Base-by-base conservation (phyloP, 2,888 invertebrate species). In the Trachelus tabidus region DNA sequence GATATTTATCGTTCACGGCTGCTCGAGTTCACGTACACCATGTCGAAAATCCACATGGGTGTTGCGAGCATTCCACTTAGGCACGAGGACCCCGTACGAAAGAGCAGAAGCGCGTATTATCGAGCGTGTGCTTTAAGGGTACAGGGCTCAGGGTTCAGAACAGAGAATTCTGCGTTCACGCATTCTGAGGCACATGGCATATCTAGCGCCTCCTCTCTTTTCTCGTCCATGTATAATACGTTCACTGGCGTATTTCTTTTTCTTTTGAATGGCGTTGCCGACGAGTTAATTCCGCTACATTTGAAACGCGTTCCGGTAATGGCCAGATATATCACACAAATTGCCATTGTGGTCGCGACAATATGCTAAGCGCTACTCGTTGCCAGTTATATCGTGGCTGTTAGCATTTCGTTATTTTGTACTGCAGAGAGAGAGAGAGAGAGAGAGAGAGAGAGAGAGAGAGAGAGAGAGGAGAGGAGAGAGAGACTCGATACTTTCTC, bases 331-430 rank as follows among this genome's bases (percentile, higher is more conserved):
- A 90, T 91, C 91, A 91, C 87, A 83, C 86, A 89, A 91, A 91
- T 91, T 91, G 90, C 91, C 89, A 88, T 89, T 90, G 91, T 89
- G 89, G 89, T 87, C 86, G 91, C 89, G 91, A 91, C 91, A 91
- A 91, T 90, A 89, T 88, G 89, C 86, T 87, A 87, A 88, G 85
- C 88, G 83, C 79, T 56, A 23, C 56, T 56, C 23, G 23, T 56
- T 56, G 69, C 78, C 76, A 37, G 77, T 76, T 76, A 77, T 77
- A 78, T 81, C 79, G 56, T 78, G 84, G 85, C 87, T 87, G 88
- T 90, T 90, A 88, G 87, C 87, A 87, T 89, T 87, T 89, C 89
- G 85, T 90, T 90, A 89, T 87, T 88, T 83, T 83, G 75, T 76
- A 35, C 74, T 11, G 4, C 4, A 3, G 11, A 34, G 37, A n/a